phyloP scores from a whole-genome alignment of 2,797 vertebrate species.

The Spinibarbus caldwelli region DNA sequence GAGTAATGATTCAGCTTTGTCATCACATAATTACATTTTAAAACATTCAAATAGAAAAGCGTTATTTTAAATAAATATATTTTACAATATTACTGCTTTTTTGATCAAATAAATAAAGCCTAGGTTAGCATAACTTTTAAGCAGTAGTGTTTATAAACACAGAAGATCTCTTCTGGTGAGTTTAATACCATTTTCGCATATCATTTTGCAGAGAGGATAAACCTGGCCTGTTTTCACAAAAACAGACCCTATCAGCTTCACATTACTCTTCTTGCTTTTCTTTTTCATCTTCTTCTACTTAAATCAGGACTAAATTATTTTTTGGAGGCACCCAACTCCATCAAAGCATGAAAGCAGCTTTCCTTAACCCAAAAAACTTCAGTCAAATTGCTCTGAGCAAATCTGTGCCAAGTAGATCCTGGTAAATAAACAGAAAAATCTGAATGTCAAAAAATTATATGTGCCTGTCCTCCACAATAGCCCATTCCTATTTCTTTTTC shows the following conservation, averaged over 20 bases:
- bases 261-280: not conserved
- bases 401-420: conserved; percentile 12
- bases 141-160: not conserved
- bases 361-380: conserved; percentile 36
- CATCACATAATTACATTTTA: not conserved
- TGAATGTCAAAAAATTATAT: not conserved
- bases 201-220: not conserved
- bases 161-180: not conserved
- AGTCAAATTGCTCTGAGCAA: conserved; percentile 17
- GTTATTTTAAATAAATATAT: not conserved
- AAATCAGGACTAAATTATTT: conserved; percentile 4
- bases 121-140: not conserved
- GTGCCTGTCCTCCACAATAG: not conserved
- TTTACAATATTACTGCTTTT: not conserved
- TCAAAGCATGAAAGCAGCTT: conserved; percentile 39
- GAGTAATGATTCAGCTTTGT: not conserved
- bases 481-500: not conserved
- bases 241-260: not conserved
- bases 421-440: conserved; percentile 14
- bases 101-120: not conserved
- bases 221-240: not conserved
- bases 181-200: not conserved
- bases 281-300: conserved; percentile 19
- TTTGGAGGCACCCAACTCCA: not conserved
- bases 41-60: not conserved